phyloP scores from a whole-genome alignment of 2,888 invertebrate genomes.

The Aplocera efformata region DNA sequence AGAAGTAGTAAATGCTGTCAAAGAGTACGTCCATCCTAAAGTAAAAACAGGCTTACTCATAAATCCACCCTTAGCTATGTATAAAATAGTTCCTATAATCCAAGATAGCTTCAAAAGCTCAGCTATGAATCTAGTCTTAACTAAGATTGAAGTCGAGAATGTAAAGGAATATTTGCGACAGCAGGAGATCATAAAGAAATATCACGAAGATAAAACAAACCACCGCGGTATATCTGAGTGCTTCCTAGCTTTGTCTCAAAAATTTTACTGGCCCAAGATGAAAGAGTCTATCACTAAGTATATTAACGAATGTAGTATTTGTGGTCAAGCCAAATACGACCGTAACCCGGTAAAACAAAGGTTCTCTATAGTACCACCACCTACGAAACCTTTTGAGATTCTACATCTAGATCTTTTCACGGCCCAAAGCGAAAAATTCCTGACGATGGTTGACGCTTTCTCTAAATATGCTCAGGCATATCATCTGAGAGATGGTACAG shows the following conservation, averaged over 20 bases:
- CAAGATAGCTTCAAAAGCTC: constrained; percentile 29
- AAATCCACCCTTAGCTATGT: too few species aligned
- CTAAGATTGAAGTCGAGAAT: constrained; percentile 27
- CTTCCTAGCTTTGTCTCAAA: constrained; percentile 23
- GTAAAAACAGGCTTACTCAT: constrained; percentile 28
- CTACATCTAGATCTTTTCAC: constrained; percentile 28
- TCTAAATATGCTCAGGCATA: constrained; percentile 27
- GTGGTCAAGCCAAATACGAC: too few species aligned
- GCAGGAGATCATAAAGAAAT: constrained; percentile 29
- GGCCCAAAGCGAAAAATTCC: constrained; percentile 23
- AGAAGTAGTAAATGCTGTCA: too few species aligned
- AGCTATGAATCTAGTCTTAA: constrained; percentile 26
- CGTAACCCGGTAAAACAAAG: constrained; percentile 17
- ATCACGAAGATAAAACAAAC: constrained; percentile 34
- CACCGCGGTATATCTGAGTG: constrained; percentile 31
- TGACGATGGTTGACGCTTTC: constrained; percentile 24
- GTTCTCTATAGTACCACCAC: constrained; percentile 22
- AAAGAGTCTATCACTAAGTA: constrained; percentile 28
- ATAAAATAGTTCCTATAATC: constrained; percentile 25
- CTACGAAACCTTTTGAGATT: constrained; percentile 26
- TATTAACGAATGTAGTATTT: constrained; percentile 21
- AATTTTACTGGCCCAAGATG: constrained; percentile 34
- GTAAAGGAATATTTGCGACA: constrained; percentile 28
- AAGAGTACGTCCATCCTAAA: constrained; percentile 33
- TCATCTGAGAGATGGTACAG: constrained; percentile 19